These are phyloP conservation scores for Pitta sordida DNA, from an alignment of 2,113 vertebrate species.

Conservation along the genomic window DNA sequence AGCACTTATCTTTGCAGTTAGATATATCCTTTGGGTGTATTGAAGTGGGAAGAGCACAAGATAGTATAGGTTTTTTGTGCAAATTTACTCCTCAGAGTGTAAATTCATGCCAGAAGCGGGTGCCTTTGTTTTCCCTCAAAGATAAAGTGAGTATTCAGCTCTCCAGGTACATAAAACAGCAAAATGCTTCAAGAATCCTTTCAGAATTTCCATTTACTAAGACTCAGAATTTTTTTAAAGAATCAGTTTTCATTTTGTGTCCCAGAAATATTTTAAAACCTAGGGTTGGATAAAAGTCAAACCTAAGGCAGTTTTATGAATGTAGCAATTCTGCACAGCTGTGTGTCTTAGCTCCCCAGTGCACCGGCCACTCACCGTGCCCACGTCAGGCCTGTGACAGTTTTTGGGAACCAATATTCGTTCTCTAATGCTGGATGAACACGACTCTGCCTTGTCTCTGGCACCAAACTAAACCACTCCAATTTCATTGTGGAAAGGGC, in stretches of 20 bases:
- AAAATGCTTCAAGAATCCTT: not conserved
- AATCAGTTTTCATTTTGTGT: not conserved
- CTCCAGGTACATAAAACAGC: fast-evolving
- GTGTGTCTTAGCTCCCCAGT: not conserved
- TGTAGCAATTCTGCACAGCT: not conserved
- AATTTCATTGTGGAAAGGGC: not conserved
- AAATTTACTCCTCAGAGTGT: not conserved
- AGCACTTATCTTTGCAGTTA: not conserved
- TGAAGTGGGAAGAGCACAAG: not conserved
- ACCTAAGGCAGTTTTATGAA: not conserved
- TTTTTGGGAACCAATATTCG: not conserved
- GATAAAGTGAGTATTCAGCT: not conserved
- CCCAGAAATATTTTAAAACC: not conserved
- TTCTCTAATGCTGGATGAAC: not conserved
- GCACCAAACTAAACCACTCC: not conserved
- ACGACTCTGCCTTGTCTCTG: not conserved
- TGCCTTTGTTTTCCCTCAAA: not conserved
- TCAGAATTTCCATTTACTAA: not conserved
- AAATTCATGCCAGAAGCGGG: not conserved
- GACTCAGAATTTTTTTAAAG: no score
- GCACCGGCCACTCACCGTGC: fast-evolving
- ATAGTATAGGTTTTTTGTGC: not conserved
- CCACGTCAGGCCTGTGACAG: no score
- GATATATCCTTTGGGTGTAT: not conserved
- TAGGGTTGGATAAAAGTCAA: not conserved